These are phyloP conservation scores for Cataglyphis rosenhaueri DNA, from an alignment of 2,888 invertebrate genomes.

Conservation along the genomic window DNA sequence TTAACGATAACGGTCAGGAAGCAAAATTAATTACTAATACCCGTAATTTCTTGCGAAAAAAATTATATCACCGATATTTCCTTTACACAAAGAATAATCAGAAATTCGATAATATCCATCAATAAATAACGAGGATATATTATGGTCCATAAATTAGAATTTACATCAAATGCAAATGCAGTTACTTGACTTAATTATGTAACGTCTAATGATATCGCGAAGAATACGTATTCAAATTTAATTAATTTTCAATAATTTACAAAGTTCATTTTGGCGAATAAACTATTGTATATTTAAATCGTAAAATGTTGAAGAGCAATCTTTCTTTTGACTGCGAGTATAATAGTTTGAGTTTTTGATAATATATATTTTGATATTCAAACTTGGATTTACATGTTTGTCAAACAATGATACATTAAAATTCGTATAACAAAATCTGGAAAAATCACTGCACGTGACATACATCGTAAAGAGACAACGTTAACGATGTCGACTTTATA, in stretches of 20 bases:
- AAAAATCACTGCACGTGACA: conserved; percentile 11
- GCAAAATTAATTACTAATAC: conserved; percentile 23
- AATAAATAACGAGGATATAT: conserved; percentile 19
- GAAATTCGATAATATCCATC: conserved; percentile 17
- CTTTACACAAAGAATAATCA: not conserved
- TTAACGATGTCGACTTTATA: conserved; percentile 41
- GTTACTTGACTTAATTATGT: conserved; percentile 22
- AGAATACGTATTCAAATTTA: conserved; percentile 24
- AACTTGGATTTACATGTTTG: not conserved
- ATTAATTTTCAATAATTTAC: conserved; percentile 13
- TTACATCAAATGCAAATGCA: conserved; percentile 7
- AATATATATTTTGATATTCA: not conserved
- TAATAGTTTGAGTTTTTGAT: not conserved
- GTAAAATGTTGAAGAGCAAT: not conserved
- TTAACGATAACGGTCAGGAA: conserved; percentile 19
- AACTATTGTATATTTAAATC: not conserved
- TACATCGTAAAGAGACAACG: conserved; percentile 6
- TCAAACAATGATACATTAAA: conserved; percentile 8
- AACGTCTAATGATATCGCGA: not conserved
- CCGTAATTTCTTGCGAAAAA: conserved; percentile 11
- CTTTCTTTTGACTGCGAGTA: not conserved
- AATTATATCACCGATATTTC: conserved; percentile 22
- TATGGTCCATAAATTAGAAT: conserved; percentile 38
- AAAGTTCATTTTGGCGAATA: not conserved
- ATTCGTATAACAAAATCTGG: not conserved